phyloP scores from a whole-genome alignment of 2,888 invertebrate species.

The Atrina japonica region DNA sequence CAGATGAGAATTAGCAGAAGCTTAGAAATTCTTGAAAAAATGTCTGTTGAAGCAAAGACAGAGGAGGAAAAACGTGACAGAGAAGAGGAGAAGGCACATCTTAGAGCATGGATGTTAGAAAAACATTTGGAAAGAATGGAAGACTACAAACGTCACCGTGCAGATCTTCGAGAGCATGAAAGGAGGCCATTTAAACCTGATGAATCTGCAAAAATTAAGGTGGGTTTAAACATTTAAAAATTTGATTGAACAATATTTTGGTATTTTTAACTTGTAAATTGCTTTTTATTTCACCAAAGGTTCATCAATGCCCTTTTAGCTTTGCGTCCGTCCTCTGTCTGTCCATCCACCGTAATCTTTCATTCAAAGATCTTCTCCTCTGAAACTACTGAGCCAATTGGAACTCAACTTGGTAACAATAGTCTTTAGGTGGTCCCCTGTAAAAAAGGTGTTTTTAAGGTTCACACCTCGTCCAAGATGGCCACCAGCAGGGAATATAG shows the following conservation, averaged over 20 bases:
- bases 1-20: constrained; percentile 48
- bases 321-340: too few species aligned
- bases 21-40: constrained; percentile 61
- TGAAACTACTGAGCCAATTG: too few species aligned
- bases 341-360: too few species aligned
- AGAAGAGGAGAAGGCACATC: constrained; percentile 59
- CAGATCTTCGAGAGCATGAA: constrained; percentile 69
- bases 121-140: constrained; percentile 64
- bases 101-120: constrained; percentile 74
- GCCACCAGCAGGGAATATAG: too few species aligned
- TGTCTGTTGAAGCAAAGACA: constrained; percentile 51
- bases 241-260: background rate
- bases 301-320: too few species aligned
- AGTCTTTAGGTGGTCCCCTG: too few species aligned
- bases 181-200: constrained; percentile 66
- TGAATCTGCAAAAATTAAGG: constrained; percentile 28
- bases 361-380: too few species aligned
- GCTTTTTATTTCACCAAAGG: too few species aligned
- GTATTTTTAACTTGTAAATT: too few species aligned
- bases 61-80: constrained; percentile 36
- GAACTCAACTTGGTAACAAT: too few species aligned
- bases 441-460: too few species aligned
- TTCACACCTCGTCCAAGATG: too few species aligned
- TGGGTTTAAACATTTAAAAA: background rate
- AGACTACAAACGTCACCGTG: constrained; percentile 65